Evolutionary conservation across 2,797 vertebrate species (phyloP).

Genomic region (Acipenser transmontanus): DNA sequence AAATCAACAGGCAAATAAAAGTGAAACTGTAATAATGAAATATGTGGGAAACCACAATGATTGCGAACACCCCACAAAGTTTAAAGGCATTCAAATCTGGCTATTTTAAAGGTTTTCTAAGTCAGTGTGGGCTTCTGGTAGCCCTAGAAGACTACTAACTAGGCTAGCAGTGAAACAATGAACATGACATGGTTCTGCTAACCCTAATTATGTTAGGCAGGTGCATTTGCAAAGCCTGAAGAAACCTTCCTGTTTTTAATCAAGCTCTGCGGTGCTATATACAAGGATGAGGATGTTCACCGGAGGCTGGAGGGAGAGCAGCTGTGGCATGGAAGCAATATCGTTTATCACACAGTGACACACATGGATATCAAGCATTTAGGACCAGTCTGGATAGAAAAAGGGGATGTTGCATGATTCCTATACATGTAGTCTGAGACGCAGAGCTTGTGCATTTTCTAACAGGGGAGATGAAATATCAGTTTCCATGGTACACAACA

Average conservation of each 20-base stretch:
- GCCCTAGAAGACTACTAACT: too few relatives aligned
- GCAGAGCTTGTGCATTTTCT: not conserved
- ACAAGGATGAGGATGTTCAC: not conserved
- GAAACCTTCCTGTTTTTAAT: not conserved
- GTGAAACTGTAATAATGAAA: too few relatives aligned
- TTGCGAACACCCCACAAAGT: too few relatives aligned
- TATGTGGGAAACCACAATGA: too few relatives aligned
- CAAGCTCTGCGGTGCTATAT: not conserved
- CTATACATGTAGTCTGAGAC: not conserved
- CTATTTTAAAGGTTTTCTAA: too few relatives aligned
- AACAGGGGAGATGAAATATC: not conserved
- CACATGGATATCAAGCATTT: not conserved
- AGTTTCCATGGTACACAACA: too few relatives aligned
- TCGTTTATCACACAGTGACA: not conserved
- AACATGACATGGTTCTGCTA: not conserved
- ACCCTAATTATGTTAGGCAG: constrained; percentile 7
- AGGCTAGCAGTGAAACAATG: too few relatives aligned
- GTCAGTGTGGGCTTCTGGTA: too few relatives aligned
- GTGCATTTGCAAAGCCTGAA: not conserved
- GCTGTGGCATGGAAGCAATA: not conserved
- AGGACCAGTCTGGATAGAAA: not conserved
- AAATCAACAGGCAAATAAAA: too few relatives aligned
- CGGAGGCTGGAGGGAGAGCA: not conserved
- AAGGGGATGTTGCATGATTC: not conserved
- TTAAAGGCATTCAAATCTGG: too few relatives aligned